Evolutionary conservation across 1,140 invertebrate species (phyloP).

Genomic region (Cyclina sinensis): DNA sequence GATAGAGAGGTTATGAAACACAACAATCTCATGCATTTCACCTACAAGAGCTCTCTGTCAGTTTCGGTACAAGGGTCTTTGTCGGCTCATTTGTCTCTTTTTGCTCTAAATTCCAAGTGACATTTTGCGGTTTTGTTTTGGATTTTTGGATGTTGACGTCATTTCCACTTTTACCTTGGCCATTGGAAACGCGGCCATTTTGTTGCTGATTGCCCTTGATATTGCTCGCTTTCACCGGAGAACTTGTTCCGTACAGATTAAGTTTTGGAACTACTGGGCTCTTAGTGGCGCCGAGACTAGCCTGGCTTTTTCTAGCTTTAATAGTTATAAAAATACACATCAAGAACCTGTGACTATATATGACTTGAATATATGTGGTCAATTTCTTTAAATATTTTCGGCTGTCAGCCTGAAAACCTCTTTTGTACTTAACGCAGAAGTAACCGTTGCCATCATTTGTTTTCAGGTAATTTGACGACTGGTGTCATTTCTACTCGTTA

Average conservation of each 20-base stretch:
- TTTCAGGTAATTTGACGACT: no score
- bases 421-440: no score
- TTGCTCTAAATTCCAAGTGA: constrained; percentile 37
- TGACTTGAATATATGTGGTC: no score
- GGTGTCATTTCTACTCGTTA: no score
- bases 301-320: constrained; percentile 23
- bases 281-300: background rate
- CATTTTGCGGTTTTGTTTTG: background rate
- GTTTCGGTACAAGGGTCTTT: background rate
- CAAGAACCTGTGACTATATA: no score
- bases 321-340: background rate
- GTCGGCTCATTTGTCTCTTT: background rate
- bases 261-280: constrained; percentile 28
- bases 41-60: constrained; percentile 52
- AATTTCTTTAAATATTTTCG: no score
- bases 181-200: background rate
- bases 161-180: background rate
- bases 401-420: no score
- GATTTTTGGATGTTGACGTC: background rate
- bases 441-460: no score
- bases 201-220: background rate
- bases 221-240: background rate
- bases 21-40: constrained; percentile 14
- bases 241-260: constrained; percentile 16
- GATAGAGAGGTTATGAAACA: background rate